Conservation (phyloP, 2,797 vertebrate genomes). For the Scleropages formosus region DNA sequence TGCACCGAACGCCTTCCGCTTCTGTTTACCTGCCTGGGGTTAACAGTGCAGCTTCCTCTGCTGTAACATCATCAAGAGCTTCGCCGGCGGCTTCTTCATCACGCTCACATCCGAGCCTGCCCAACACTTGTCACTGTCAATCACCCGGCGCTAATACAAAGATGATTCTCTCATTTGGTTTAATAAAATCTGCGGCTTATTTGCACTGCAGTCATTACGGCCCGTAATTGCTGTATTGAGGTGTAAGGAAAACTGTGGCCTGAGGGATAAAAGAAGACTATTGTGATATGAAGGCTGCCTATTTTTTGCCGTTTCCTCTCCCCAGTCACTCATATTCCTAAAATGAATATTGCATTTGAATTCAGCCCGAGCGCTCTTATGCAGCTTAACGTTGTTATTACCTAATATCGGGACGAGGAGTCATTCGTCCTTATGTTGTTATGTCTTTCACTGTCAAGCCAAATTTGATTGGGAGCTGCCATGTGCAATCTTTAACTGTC, state of each 20-base stretch:
- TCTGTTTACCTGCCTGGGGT: constrained; percentile 84
- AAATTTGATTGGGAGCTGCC: constrained; percentile 84
- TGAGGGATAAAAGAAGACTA: constrained; percentile 88
- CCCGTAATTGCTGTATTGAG: constrained; percentile 94
- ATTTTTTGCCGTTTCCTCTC: constrained; percentile 81
- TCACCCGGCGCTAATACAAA: constrained; percentile 97
- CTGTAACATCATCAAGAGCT: constrained; percentile 97
- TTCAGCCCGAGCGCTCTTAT: constrained; percentile 87
- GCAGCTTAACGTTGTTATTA: constrained; percentile 98
- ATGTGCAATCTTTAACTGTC: constrained; percentile 92
- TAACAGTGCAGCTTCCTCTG: constrained; percentile 87
- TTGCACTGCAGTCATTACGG: constrained; percentile 97
- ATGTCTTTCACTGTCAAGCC: constrained; percentile 82
- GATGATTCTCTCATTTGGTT: constrained; percentile 99
- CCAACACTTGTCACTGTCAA: constrained; percentile 99
- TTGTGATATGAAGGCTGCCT: constrained; percentile 87
- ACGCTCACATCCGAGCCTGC: constrained; percentile 83
- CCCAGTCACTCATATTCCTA: constrained; percentile 92
- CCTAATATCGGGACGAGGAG: constrained; percentile 92
- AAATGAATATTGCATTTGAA: constrained; percentile 99
- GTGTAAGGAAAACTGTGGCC: constrained; percentile 91
- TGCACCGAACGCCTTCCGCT: constrained; percentile 73
- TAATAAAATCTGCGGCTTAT: constrained; percentile 99
- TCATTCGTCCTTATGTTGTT: constrained; percentile 93
- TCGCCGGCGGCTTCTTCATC: constrained; percentile 90